Evolutionary conservation across 2,113 vertebrate genomes (phyloP).

Genomic region (Embiotoca jacksoni): DNA sequence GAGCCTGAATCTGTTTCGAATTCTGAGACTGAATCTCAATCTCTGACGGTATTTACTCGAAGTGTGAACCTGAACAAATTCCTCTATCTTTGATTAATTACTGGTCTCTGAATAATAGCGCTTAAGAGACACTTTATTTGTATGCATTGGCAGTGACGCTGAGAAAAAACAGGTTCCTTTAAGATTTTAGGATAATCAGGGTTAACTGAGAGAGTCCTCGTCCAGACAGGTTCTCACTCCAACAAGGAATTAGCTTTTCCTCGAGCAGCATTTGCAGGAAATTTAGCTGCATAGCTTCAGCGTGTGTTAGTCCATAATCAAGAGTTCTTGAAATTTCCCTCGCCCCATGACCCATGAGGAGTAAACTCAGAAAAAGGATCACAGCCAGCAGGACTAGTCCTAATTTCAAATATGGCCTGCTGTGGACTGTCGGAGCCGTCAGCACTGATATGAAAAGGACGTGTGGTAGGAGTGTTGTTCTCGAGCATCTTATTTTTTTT

Average conservation of each 20-base stretch:
- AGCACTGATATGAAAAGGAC: slow-evolving; percentile 35
- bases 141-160: not conserved
- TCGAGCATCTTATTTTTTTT: slow-evolving; percentile 12
- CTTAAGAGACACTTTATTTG: not conserved
- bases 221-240: too few relatives aligned
- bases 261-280: not conserved
- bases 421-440: slow-evolving; percentile 4
- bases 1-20: not conserved
- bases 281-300: not conserved
- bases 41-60: too few relatives aligned
- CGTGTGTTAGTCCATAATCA: not conserved
- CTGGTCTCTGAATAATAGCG: not conserved
- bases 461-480: slow-evolving; percentile 26
- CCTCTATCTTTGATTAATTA: not conserved
- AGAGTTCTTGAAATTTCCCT: not conserved
- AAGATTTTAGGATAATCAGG: too few relatives aligned
- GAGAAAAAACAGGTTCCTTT: not conserved
- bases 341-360: not conserved
- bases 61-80: not conserved
- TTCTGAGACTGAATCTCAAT: not conserved
- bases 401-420: slow-evolving; percentile 16
- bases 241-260: too few relatives aligned
- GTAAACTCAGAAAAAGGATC: not conserved
- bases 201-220: too few relatives aligned
- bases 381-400: not conserved